Percentiles rank a stretch among this genome's conserved stretches.
Evolutionary conservation across 2,797 vertebrate species (phyloP).

Genomic region (Podarcis siculus): DNA sequence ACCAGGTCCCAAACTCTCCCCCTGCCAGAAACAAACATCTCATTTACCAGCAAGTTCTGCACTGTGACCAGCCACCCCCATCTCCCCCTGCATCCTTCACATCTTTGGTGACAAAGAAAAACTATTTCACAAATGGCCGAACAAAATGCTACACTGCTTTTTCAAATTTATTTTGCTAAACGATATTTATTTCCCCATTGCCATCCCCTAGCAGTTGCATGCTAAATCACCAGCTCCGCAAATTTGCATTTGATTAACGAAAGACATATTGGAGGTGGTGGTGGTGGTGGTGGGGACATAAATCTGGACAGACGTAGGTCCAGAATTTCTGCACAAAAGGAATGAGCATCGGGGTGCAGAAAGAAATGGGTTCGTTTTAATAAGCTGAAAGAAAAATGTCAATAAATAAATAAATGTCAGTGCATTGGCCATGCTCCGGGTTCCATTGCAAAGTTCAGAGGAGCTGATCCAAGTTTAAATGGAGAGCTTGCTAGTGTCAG

Average conservation of each 20-base stretch:
- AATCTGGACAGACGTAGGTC: slow-evolving; percentile 40
- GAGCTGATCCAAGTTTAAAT: slow-evolving; percentile 15
- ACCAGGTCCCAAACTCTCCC: slow-evolving; percentile 13
- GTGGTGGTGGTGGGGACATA: neutral
- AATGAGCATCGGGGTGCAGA: neutral
- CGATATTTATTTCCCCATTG: slow-evolving; percentile 43
- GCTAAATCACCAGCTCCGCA: slow-evolving; percentile 44
- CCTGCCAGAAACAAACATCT: slow-evolving; percentile 11
- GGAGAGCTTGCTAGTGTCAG: neutral
- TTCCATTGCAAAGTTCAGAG: neutral
- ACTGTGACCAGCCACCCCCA: neutral
- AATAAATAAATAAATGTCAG: neutral
- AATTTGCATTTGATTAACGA: slow-evolving; percentile 59
- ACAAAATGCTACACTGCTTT: slow-evolving; percentile 21
- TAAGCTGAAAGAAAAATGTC: slow-evolving; percentile 9
- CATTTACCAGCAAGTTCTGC: neutral
- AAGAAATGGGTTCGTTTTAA: slow-evolving; percentile 41
- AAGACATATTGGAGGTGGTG: neutral
- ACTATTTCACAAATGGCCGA: slow-evolving; percentile 23
- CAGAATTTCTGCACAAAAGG: slow-evolving; percentile 33
- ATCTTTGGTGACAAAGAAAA: slow-evolving; percentile 35
- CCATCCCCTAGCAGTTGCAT: slow-evolving; percentile 2
- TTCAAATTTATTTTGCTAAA: neutral
- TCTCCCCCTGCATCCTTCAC: neutral
- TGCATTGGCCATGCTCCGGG: neutral